phyloP scores from a whole-genome alignment of 2,888 invertebrate genomes.

The Netelia inedita region DNA sequence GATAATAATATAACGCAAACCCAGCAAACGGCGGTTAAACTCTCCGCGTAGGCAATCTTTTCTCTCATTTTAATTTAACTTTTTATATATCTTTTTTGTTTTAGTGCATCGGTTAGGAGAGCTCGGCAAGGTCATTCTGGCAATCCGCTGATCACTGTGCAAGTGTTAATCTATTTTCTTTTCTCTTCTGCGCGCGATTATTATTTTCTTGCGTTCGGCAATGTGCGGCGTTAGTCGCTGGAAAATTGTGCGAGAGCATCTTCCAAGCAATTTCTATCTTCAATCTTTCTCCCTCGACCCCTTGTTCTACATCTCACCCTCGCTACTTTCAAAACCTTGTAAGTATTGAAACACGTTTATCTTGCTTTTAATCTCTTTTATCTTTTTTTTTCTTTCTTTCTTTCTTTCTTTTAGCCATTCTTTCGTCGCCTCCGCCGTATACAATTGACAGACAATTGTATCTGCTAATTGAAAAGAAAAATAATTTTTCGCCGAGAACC shows the following conservation, averaged over 20 bases:
- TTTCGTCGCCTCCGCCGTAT: not conserved
- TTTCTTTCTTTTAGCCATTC: no score
- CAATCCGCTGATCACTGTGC: not conserved
- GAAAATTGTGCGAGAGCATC: slow-evolving; percentile 22
- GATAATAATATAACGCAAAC: slow-evolving; percentile 41
- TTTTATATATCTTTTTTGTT: not conserved
- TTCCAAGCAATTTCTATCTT: slow-evolving; percentile 12
- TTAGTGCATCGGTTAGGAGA: slow-evolving; percentile 2
- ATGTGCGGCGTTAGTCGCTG: slow-evolving; percentile 28
- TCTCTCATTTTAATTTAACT: slow-evolving; percentile 27
- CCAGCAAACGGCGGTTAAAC: not conserved
- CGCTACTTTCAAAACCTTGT: slow-evolving; percentile 77
- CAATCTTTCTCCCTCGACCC: slow-evolving; percentile 4
- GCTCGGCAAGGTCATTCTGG: not conserved
- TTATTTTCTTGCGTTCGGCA: slow-evolving; percentile 3
- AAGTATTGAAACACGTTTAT: slow-evolving; percentile 51
- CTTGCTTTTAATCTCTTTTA: slow-evolving; percentile 3
- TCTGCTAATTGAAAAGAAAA: no score
- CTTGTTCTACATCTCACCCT: slow-evolving; percentile 37
- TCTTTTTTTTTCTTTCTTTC: slow-evolving; percentile 8
- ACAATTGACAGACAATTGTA: no score
- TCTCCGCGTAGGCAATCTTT: not conserved
- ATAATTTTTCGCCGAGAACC: no score
- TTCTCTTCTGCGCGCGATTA: not conserved
- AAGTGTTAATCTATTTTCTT: slow-evolving; percentile 15